These are phyloP conservation scores for Ganaspis brasiliensis DNA, from an alignment of 2,888 invertebrate species.

Conservation along the genomic window DNA sequence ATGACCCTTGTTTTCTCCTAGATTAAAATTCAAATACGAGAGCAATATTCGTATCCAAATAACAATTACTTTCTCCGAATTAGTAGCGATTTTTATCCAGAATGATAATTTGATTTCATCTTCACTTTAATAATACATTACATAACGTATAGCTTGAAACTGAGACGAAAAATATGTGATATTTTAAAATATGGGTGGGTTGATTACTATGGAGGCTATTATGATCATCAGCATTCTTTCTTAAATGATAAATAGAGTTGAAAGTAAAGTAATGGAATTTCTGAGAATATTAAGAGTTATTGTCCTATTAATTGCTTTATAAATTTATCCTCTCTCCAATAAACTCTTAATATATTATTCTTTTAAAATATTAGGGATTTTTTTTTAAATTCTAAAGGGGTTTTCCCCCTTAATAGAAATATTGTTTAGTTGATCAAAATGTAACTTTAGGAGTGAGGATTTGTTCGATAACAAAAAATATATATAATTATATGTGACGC, in stretches of 20 bases:
- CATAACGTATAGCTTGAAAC: constrained; percentile 23
- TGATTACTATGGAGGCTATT: background rate
- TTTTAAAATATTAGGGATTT: too few species aligned
- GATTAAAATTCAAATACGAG: background rate
- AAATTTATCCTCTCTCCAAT: too few species aligned
- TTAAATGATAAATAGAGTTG: background rate
- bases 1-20: constrained; percentile 23
- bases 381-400: too few species aligned
- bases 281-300: background rate
- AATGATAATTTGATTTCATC: constrained; percentile 47
- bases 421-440: too few species aligned
- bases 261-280: background rate
- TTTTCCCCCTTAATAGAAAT: too few species aligned
- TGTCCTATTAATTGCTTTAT: background rate
- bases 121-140: constrained; percentile 44
- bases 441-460: too few species aligned
- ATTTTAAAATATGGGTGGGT: background rate
- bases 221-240: background rate
- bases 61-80: too few species aligned
- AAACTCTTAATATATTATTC: too few species aligned
- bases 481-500: too few species aligned
- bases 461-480: too few species aligned
- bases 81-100: constrained; percentile 7
- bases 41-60: background rate
- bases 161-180: too few species aligned